Base-by-base conservation (phyloP, 2,888 invertebrate genomes). In the Dugesia japonica region DNA sequence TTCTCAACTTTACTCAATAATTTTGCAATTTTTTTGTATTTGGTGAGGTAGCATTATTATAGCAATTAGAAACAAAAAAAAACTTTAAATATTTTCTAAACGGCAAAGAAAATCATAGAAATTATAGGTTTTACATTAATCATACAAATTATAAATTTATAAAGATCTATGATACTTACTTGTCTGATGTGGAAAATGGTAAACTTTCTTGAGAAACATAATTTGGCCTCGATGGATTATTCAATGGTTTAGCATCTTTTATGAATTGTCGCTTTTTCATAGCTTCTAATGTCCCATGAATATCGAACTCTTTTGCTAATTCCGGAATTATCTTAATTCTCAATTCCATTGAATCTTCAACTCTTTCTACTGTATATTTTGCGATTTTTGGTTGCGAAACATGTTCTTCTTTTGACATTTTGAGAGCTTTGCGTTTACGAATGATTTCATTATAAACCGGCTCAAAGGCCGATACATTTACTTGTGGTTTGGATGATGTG, bases 111-210 rank as follows among this genome's bases (percentile, higher is more conserved):
- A n/a, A n/a, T n/a, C n/a, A n/a, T n/a, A n/a, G n/a, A n/a, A n/a
- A n/a, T n/a, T n/a, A n/a, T n/a, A n/a, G n/a, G n/a, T n/a, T n/a
- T n/a, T n/a, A n/a, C n/a, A n/a, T n/a, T n/a, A n/a, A n/a, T n/a
- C n/a, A n/a, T n/a, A n/a, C n/a, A n/a, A n/a, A n/a, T n/a, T n/a
- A n/a, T n/a, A n/a, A n/a, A n/a, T n/a, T n/a, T n/a, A n/a, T n/a
- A n/a, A n/a, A n/a, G n/a, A n/a, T n/a, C n/a, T n/a, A n/a, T n/a
- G n/a, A n/a, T n/a, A 31, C 56, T n/a, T 20, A 56, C 56, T 13
- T 56, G n/a, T 56, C 56, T 56, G 56, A 56, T 56, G 4, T 56
- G 4, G 56, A n/a, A 56, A 56, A 56, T 56, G 56, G 56, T n/a
- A 56, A 56, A n/a, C 56, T 56, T 56, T 56, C 56, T 56, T 56